Evolutionary conservation across 2,888 invertebrate genomes (phyloP).

Genomic region (Auanema sp.): DNA sequence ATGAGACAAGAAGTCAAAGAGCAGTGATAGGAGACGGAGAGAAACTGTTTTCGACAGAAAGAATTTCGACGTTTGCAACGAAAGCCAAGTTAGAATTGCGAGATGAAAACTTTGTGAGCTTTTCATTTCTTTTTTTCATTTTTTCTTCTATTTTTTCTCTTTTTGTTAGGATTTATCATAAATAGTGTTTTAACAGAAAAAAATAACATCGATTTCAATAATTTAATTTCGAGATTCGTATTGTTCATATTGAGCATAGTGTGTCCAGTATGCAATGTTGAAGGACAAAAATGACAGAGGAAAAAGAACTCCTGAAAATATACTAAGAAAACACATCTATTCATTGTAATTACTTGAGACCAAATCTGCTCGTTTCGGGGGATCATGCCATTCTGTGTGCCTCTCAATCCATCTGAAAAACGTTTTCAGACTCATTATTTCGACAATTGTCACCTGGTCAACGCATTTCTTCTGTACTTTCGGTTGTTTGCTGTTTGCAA

Average conservation of each 20-base stretch:
- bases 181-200: too few relatives aligned
- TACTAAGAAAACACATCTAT: not conserved
- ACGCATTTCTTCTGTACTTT: conserved; percentile 10
- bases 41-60: too few relatives aligned
- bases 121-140: too few relatives aligned
- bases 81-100: too few relatives aligned
- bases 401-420: conserved; percentile 41
- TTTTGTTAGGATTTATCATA: too few relatives aligned
- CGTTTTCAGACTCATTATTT: conserved; percentile 5
- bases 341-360: conserved; percentile 43
- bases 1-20: too few relatives aligned
- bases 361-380: conserved; percentile 56
- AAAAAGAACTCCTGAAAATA: conserved; percentile 37
- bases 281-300: conserved; percentile 51
- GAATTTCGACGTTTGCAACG: too few relatives aligned
- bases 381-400: conserved; percentile 52
- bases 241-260: conserved; percentile 36
- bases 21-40: too few relatives aligned
- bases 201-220: too few relatives aligned
- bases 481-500: conserved; percentile 16
- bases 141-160: too few relatives aligned
- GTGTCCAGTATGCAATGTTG: conserved; percentile 45
- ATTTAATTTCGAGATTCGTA: too few relatives aligned
- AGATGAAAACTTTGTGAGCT: too few relatives aligned
- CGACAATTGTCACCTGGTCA: conserved; percentile 7